Base-by-base conservation (phyloP, 2,888 invertebrate species). In the Meandrusa payeni region DNA sequence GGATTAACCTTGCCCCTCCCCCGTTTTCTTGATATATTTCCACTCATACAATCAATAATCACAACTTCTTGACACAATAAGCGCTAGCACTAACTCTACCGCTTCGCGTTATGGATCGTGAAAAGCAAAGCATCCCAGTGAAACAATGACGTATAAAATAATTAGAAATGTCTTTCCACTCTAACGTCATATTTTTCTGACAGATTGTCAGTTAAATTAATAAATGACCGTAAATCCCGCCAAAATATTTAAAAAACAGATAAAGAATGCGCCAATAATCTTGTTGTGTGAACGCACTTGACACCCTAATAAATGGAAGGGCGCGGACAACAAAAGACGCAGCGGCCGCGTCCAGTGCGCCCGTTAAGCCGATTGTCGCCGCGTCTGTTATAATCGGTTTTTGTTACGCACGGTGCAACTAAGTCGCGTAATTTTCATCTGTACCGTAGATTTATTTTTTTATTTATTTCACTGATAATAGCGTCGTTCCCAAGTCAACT, bases 301-400 rank as follows among this genome's bases (percentile, higher is more conserved):
- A 76, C 79, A 74, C 75, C 66, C 64, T 72, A 75, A 77, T 73
- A 77, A 77, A 80, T 75, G 74, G 75, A 64, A 64, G 62, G 59
- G 61, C 54, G 43, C 55, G 48, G 23, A 36, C 51, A 64, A 75
- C 71, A 74, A 75, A 67, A 62, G 64, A 48, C 51, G 49, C 57
- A 55, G 49, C 64, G 57, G 62, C 52, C 63, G 61, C 60, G 57
- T 57, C 61, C 55, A 60, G 54, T 54, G 52, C 55, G 44, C 39
- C 40, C 52, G 56, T 55, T 65, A 69, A 69, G 63, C 68, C 68
- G 70, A 72, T 71, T 73, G 71, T 64, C 47, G 50, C 50, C 55
- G 53, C 52, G 51, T 57, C 10, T 12, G 50, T 11, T 23, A 54
- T 64, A 65, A 69, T 66, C 61, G 61, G 63, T 64, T 72, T 71